Evolutionary conservation across 2,888 invertebrate genomes (phyloP).

Genomic region (Lordiphosa andalusiaca): DNA sequence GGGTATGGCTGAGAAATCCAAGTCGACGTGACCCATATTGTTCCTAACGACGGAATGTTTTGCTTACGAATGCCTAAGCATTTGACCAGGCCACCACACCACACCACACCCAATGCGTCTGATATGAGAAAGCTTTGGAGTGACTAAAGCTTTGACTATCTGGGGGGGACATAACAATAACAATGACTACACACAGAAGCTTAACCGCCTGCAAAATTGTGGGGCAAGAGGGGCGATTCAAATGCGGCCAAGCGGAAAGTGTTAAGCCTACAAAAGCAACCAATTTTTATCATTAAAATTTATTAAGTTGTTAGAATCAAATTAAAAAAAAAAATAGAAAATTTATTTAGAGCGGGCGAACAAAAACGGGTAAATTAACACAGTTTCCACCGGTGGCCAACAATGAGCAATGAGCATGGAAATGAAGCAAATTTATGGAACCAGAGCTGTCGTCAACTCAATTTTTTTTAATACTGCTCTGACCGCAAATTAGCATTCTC

Average conservation of each 20-base stretch:
- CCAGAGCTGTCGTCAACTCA: slow-evolving; percentile 30
- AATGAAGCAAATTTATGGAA: slow-evolving; percentile 11
- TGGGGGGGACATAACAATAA: slow-evolving; percentile 15
- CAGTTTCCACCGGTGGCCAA: slow-evolving; percentile 15
- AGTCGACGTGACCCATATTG: slow-evolving; percentile 38
- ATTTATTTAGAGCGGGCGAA: slow-evolving; percentile 14
- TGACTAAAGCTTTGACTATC: slow-evolving; percentile 21
- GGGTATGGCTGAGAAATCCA: slow-evolving; percentile 59
- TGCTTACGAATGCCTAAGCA: not conserved
- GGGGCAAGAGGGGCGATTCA: not conserved
- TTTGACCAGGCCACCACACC: slow-evolving; percentile 7
- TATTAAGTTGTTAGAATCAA: slow-evolving; percentile 75
- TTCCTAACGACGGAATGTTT: slow-evolving; percentile 4
- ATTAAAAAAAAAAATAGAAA: slow-evolving; percentile 46
- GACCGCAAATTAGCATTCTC: not conserved
- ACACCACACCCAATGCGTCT: slow-evolving; percentile 1
- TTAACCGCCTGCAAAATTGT: not conserved
- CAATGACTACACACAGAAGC: not conserved
- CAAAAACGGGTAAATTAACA: slow-evolving; percentile 25
- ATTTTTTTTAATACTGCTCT: slow-evolving; percentile 6
- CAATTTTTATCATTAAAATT: slow-evolving; percentile 51
- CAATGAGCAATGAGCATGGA: slow-evolving; percentile 22
- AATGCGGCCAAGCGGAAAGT: slow-evolving; percentile 51
- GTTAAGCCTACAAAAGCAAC: slow-evolving; percentile 36
- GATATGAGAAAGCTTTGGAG: slow-evolving; percentile 25